Evolutionary conservation across 2,797 vertebrate species (phyloP).

Genomic region (Gambusia yucatana): DNA sequence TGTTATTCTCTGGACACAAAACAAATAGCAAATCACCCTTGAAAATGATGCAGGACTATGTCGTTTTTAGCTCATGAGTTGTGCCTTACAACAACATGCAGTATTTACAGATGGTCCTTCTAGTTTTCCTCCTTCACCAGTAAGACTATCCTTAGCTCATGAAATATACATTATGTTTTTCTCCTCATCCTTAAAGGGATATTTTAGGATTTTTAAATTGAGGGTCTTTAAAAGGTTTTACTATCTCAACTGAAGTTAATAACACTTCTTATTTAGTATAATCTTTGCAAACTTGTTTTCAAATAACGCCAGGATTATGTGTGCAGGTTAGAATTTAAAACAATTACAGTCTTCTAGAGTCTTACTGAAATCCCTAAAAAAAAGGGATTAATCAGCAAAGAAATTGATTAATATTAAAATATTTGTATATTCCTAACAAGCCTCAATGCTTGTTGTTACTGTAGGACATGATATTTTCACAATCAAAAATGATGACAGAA

Average conservation of each 20-base stretch:
- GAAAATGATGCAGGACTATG: slow-evolving; percentile 1
- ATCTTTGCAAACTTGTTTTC: not conserved
- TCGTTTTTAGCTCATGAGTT: not conserved
- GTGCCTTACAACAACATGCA: slow-evolving; percentile 9
- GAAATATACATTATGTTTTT: not conserved
- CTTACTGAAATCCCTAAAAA: too few species aligned
- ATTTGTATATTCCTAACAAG: too few species aligned
- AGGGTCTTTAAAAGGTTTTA: not conserved
- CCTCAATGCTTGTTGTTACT: too few species aligned
- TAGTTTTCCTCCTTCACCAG: not conserved
- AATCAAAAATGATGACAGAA: too few species aligned
- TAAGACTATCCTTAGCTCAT: not conserved
- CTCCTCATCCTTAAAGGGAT: not conserved
- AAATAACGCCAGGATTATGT: not conserved
- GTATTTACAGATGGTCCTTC: not conserved
- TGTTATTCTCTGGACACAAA: not conserved
- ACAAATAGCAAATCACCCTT: not conserved
- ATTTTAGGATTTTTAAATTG: slow-evolving; percentile 2
- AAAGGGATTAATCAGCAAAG: too few species aligned
- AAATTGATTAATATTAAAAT: too few species aligned
- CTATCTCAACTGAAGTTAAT: not conserved
- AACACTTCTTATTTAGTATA: not conserved
- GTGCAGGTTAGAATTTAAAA: not conserved
- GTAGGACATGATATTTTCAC: too few species aligned
- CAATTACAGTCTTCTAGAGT: too few species aligned